A percentile compares a stretch with the other conserved stretches of the same genome.
phyloP scores from a whole-genome alignment of 2,888 invertebrate species.

The Phyllotreta striolata region DNA sequence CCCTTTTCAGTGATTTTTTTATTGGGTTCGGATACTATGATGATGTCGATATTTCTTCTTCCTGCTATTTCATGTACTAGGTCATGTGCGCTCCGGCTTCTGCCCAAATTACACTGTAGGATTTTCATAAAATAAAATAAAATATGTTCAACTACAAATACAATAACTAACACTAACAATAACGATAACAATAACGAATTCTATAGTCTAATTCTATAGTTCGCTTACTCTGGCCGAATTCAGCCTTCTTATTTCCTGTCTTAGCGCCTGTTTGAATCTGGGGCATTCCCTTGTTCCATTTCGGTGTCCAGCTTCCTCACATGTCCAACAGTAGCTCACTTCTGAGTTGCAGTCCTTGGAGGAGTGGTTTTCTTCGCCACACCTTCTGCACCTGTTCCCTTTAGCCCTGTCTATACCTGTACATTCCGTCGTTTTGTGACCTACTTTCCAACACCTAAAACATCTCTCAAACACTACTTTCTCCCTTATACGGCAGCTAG shows the following conservation, averaged over 20 bases:
- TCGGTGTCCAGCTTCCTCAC: background rate
- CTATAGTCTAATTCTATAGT: too few species aligned
- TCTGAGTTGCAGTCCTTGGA: too few species aligned
- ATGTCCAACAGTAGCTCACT: too few species aligned
- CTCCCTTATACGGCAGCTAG: too few species aligned
- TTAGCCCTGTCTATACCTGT: background rate
- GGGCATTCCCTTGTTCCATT: background rate
- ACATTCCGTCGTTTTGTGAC: background rate
- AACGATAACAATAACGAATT: too few species aligned
- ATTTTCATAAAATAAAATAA: too few species aligned
- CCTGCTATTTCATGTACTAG: background rate
- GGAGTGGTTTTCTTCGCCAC: too few species aligned
- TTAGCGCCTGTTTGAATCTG: background rate
- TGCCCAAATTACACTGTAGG: background rate
- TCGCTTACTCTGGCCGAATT: background rate
- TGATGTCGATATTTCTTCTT: background rate
- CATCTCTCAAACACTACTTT: background rate
- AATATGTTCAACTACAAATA: too few species aligned
- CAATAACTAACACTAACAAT: too few species aligned
- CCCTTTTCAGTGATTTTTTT: background rate
- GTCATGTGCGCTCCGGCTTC: slow-evolving; percentile 9
- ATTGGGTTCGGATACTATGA: background rate
- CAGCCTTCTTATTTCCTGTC: background rate
- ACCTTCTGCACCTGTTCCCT: background rate
- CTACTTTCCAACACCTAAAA: background rate